Conservation (phyloP, 1,140 invertebrate species). For the Teleopsis dalmanni region DNA sequence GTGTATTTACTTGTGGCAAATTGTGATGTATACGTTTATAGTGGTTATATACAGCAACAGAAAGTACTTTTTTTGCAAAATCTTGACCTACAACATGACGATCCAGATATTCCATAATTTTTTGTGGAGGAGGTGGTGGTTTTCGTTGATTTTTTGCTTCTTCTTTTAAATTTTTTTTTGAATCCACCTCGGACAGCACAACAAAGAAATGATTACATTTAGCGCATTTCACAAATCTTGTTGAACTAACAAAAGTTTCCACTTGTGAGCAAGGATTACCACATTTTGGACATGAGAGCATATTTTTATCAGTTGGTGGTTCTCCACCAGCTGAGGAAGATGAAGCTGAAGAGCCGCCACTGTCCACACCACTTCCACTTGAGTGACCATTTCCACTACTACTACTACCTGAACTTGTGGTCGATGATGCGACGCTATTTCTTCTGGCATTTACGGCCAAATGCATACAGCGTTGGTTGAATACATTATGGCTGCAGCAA, state of each 20-base stretch:
- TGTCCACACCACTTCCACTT: slow-evolving; percentile 10
- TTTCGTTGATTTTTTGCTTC: slow-evolving; percentile 59
- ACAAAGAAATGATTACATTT: slow-evolving; percentile 98
- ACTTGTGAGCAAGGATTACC: slow-evolving; percentile 93
- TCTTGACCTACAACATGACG: slow-evolving; percentile 97
- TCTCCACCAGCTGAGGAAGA: slow-evolving; percentile 21
- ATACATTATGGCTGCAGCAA: no score
- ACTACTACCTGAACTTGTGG: slow-evolving; percentile 1
- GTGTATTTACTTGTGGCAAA: slow-evolving; percentile 53
- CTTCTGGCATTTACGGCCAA: no score
- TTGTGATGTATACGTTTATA: slow-evolving; percentile 97
- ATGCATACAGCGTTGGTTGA: no score
- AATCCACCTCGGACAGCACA: slow-evolving; percentile 87
- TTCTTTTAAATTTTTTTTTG: slow-evolving; percentile 76
- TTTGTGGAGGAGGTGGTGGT: slow-evolving; percentile 88
- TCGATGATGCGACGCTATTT: neutral
- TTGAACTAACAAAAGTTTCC: slow-evolving; percentile 93
- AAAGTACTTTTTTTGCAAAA: slow-evolving; percentile 95
- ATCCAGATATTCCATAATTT: slow-evolving; percentile 94
- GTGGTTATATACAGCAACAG: slow-evolving; percentile 98
- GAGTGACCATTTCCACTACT: slow-evolving; percentile 1
- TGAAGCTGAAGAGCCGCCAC: slow-evolving; percentile 16
- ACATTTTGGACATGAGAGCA: slow-evolving; percentile 85
- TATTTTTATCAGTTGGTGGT: slow-evolving; percentile 41
- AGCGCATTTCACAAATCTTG: slow-evolving; percentile 94